Base-by-base conservation (phyloP, 2,888 invertebrate species). In the Teleiodes luculella region DNA sequence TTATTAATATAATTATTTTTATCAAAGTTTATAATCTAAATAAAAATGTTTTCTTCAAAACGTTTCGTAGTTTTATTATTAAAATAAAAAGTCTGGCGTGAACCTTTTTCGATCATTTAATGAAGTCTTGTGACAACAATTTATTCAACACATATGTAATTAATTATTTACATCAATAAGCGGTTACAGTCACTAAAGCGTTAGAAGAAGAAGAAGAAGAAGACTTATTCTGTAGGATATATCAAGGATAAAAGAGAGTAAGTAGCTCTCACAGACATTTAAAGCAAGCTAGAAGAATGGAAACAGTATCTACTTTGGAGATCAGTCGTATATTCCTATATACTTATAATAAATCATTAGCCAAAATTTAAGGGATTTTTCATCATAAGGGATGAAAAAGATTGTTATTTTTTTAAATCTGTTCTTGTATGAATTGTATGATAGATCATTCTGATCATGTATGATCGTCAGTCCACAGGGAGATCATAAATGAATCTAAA, bases 1-100 rank as follows among this genome's bases (percentile, higher is more conserved):
- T 87, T 87, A 87, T 87, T 89, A 89, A 88, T 89, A 89, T 89
- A 89, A 90, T 90, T 86, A 90, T 90, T 90, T 90, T 90, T 90
- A 90, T 90, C 90, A 90, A 90, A 90, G 90, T 90, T 90, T 90
- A 90, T 90, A 90, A 90, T 89, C 90, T 89, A 86, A 90, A 90
- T 90, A 89, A 89, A 90, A 87, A 88, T 84, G 86, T 87, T 88
- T 90, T 86, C 90, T 89, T 86, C 86, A 87, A 86, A 86, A 87
- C 83, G 18, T 52, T 16, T n/a, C 36, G 41, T 36, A 10, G 45
- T 52, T 52, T 55, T 52, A 37, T 54, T 36, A 14, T 13, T 3
- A 28, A 14, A 50, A 50, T 50, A 1, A 50, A 53, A 41, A 41
- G 5, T 18, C 35, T 35, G 37, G 20, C 11, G 37, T 51, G 31